phyloP scores from a whole-genome alignment of 1,140 invertebrate species.

The Trissolcus basalis region DNA sequence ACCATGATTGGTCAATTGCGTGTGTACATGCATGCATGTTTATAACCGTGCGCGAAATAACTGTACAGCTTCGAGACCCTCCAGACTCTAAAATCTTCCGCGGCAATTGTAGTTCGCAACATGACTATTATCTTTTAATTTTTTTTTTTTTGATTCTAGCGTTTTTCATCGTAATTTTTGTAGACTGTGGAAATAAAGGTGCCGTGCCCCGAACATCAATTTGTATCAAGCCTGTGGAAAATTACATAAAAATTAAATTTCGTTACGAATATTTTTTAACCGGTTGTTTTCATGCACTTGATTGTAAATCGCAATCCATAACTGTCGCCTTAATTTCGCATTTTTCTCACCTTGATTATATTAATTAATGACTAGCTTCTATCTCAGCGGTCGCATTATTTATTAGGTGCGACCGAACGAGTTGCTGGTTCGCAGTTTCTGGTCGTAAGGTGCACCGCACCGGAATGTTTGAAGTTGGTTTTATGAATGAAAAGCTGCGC shows the following conservation, averaged over 20 bases:
- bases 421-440: background rate
- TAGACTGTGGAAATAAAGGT: background rate
- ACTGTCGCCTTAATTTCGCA: background rate
- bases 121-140: slow-evolving; percentile 37
- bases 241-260: no score
- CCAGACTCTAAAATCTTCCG: slow-evolving; percentile 29
- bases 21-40: slow-evolving; percentile 52
- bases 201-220: no score
- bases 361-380: slow-evolving; percentile 23
- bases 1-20: slow-evolving; percentile 53
- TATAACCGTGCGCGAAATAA: slow-evolving; percentile 36
- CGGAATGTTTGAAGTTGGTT: no score
- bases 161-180: slow-evolving; percentile 7
- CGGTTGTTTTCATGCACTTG: no score
- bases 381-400: slow-evolving; percentile 16
- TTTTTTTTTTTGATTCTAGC: slow-evolving; percentile 22
- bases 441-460: no score
- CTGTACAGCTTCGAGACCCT: slow-evolving; percentile 46
- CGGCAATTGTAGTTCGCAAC: slow-evolving; percentile 41
- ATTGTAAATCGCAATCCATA: background rate
- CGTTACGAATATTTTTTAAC: no score
- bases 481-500: no score
- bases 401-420: slow-evolving; percentile 12
- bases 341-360: background rate
- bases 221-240: no score